Percentiles rank a stretch among this genome's conserved stretches.
Conservation (phyloP, 2,797 vertebrate genomes). For the Gymnoscopelus braueri region DNA sequence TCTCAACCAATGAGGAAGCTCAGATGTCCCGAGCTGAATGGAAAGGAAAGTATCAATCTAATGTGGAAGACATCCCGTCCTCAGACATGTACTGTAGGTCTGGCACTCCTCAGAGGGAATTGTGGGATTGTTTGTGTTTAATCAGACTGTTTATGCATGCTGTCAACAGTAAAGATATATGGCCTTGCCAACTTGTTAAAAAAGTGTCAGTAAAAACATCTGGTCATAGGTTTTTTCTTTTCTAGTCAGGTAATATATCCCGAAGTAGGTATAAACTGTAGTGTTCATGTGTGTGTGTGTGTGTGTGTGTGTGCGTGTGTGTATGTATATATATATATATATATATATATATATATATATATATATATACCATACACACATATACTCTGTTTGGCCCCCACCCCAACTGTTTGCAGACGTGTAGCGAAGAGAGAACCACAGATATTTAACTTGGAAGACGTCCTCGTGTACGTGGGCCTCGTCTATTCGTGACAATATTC, state of each 20-base stretch:
- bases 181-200: conserved; percentile 43
- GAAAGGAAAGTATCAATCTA: not conserved
- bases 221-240: conserved; percentile 43
- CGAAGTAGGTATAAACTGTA: conserved; percentile 18
- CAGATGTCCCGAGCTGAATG: not conserved
- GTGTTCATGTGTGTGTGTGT: too few species aligned
- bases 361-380: too few species aligned
- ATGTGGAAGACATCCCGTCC: conserved; percentile 15
- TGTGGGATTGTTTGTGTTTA: conserved; percentile 58
- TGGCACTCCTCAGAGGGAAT: conserved; percentile 44
- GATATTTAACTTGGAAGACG: conserved; percentile 63
- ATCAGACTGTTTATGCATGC: conserved; percentile 58
- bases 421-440: conserved; percentile 42
- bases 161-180: conserved; percentile 58
- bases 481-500: conserved; percentile 44
- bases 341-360: too few species aligned
- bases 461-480: conserved; percentile 15
- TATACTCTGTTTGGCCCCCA: not conserved
- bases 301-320: too few species aligned
- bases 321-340: too few species aligned
- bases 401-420: conserved; percentile 35
- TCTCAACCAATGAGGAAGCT: conserved; percentile 2
- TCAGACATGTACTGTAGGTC: conserved; percentile 18
- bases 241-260: conserved; percentile 67
- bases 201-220: conserved; percentile 70